Evolutionary conservation across 2,113 vertebrate species (phyloP).

Genomic region (Oryzias javanicus): DNA sequence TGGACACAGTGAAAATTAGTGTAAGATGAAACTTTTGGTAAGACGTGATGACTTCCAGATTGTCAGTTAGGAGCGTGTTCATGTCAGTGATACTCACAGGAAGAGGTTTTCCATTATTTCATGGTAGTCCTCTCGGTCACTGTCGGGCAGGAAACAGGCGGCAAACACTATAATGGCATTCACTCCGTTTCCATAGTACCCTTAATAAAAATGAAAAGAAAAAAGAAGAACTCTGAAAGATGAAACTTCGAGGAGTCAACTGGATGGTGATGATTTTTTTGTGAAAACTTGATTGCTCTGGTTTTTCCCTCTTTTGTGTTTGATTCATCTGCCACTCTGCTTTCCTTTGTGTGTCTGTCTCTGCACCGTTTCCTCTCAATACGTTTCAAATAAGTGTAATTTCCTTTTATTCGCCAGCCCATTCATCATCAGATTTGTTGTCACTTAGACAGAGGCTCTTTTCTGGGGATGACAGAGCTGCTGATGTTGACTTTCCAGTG

Average conservation of each 20-base stretch:
- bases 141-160: conserved; percentile 97
- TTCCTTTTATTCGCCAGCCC: conserved; percentile 41
- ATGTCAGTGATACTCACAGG: conserved; percentile 83
- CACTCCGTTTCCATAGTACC: conserved; percentile 89
- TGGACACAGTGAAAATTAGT: too few species aligned
- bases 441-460: conserved; percentile 44
- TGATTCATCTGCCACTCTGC: conserved; percentile 22
- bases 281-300: conserved; percentile 21
- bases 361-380: conserved; percentile 27
- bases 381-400: conserved; percentile 37
- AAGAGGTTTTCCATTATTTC: conserved; percentile 99
- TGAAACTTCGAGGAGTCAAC: conserved; percentile 9
- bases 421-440: conserved; percentile 46
- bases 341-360: conserved; percentile 30
- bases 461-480: conserved; percentile 41
- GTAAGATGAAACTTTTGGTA: too few species aligned
- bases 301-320: conserved; percentile 27
- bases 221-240: conserved; percentile 50
- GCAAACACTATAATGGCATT: conserved; percentile 99
- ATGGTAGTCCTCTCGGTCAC: conserved; percentile 91
- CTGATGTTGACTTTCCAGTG: conserved; percentile 34
- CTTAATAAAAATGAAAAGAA: conserved; percentile 60
- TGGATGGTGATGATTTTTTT: conserved; percentile 1
- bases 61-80: neutral
- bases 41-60: neutral